Base-by-base conservation (phyloP, 2,797 vertebrate species). In the Hydrocynus forskahlii region DNA sequence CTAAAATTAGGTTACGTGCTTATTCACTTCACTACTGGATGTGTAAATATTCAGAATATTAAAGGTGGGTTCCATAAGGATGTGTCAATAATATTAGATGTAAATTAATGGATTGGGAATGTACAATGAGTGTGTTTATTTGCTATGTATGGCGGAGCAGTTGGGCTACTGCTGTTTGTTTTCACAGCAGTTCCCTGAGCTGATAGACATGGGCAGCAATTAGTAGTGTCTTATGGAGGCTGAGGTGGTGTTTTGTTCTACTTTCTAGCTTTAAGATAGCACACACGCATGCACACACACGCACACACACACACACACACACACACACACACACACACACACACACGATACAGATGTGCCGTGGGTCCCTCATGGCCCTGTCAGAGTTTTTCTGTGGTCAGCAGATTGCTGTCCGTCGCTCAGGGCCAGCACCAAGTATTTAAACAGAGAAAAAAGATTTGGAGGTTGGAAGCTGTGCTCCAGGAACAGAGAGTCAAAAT, bases 331-430 rank as follows among this genome's bases (percentile, higher is more conserved):
- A 54, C 40, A 43, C 48, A 25, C 29, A 35, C 59, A 52, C 29
- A 29, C 29, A 29, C 29, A 29, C n/a, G 38, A n/a, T 70, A 35
- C 25, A 35, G 55, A 48, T 75, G 38, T 60, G 76, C 14, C 40
- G 74, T 55, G n/a, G 43, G 57, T 75, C 70, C 71, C 67, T 29
- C 45, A 75, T 62, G 80, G 75, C 17, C 50, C 1, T 23, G 7
- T 60, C 80, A 72, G 66, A 74, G 64, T 66, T 82, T 66, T 73
- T 73, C 76, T 68, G 71, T 57, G 67, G 76, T 79, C 77, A 82
- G 83, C 80, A 84, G 60, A 81, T 81, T 76, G 57, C 19, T 64
- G 21, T 38, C 25, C 29, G 59, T 68, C n/a, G 73, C 78, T 83
- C 73, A 71, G 66, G 73, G 82, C 14, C 73, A 59, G 69, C 59